Evolutionary conservation across 35 echinoderm and acorn worm genomes (phyloP).

Genomic region (Patiria miniata): DNA sequence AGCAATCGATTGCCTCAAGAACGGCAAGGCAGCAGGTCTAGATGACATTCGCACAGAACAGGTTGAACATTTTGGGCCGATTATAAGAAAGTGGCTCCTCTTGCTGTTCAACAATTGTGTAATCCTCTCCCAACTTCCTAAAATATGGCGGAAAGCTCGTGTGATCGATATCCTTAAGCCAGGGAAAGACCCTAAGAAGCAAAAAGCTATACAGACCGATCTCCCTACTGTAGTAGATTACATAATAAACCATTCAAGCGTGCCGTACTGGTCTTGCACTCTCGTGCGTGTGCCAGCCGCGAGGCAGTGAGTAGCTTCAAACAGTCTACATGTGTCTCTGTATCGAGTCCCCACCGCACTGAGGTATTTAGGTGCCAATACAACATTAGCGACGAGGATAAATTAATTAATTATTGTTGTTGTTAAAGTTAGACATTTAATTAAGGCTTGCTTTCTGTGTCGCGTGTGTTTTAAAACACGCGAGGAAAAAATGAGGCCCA

Average conservation of each 20-base stretch:
- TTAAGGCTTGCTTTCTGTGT: too few species aligned
- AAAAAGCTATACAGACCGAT: conserved; percentile 62
- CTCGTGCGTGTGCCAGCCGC: too few species aligned
- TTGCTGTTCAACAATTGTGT: conserved; percentile 14
- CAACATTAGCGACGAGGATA: too few species aligned
- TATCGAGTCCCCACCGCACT: too few species aligned
- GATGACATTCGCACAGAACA: conserved; percentile 26
- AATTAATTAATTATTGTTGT: too few species aligned
- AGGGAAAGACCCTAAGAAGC: conserved; percentile 46
- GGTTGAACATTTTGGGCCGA: conserved; percentile 9
- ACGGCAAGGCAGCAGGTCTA: conserved; percentile 37
- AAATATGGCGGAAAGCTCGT: conserved; percentile 54
- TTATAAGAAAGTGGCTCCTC: background rate
- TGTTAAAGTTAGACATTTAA: too few species aligned
- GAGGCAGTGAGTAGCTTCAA: too few species aligned
- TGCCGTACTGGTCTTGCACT: too few species aligned
- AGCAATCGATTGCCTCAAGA: conserved; percentile 23
- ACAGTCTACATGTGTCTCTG: too few species aligned
- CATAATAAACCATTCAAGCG: conserved; percentile 65
- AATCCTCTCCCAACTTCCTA: conserved; percentile 3
- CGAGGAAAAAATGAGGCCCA: conserved; percentile 29
- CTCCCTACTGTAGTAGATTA: conserved; percentile 43
- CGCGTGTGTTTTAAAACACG: too few species aligned
- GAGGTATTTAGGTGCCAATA: too few species aligned
- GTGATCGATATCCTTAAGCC: conserved; percentile 54